Evolutionary conservation across 2,888 invertebrate genomes (phyloP).

Genomic region (Tanaodytes sp.): DNA sequence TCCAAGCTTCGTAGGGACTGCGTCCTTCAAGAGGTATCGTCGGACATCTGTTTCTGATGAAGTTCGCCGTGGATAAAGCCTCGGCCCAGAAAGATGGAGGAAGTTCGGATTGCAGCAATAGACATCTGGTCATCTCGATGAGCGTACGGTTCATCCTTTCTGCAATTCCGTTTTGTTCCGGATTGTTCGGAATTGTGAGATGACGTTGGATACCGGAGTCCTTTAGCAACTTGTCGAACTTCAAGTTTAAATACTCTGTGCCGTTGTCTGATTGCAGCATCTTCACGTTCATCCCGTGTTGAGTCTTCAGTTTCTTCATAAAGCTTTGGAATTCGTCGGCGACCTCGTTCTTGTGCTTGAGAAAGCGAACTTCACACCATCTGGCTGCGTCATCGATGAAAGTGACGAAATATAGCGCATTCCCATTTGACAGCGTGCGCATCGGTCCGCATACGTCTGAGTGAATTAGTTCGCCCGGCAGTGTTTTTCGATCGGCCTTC

Average conservation of each 20-base stretch:
- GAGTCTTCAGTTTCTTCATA: neutral
- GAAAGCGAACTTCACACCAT: constrained; percentile 22
- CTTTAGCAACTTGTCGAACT: constrained; percentile 1
- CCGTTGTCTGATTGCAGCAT: constrained; percentile 8
- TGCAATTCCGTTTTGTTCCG: constrained; percentile 57
- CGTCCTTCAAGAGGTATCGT: constrained; percentile 28
- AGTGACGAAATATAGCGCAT: constrained; percentile 51
- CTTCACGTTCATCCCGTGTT: constrained; percentile 1
- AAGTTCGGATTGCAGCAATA: neutral
- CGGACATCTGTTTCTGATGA: constrained; percentile 12
- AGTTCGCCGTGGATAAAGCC: constrained; percentile 3
- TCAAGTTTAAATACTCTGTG: neutral
- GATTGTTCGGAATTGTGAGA: neutral
- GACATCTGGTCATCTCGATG: neutral
- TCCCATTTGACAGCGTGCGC: constrained; percentile 47
- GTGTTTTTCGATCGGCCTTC: constrained; percentile 21
- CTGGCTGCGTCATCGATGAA: constrained; percentile 55
- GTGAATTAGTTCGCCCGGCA: constrained; percentile 53
- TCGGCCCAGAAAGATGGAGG: constrained; percentile 7
- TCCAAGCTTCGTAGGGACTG: constrained; percentile 54
- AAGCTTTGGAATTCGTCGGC: neutral
- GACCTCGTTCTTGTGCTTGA: constrained; percentile 20
- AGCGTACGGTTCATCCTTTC: constrained; percentile 58
- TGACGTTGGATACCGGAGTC: neutral
- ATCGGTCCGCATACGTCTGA: constrained; percentile 56